Evolutionary conservation across 2,113 vertebrate species (phyloP).

Genomic region (Polypterus bichir): DNA sequence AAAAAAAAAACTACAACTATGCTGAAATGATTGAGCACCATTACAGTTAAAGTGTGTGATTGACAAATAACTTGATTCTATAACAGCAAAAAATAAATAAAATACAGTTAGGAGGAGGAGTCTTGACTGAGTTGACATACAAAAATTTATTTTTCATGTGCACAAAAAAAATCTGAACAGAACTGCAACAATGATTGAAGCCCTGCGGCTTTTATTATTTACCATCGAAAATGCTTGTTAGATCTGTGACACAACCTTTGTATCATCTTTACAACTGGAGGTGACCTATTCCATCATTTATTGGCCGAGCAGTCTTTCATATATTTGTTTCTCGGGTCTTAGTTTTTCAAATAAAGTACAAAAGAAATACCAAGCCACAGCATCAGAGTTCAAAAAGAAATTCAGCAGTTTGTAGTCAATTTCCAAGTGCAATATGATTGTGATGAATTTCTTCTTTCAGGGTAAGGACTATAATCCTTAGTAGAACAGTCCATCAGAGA

Average conservation of each 20-base stretch:
- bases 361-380: constrained; percentile 25
- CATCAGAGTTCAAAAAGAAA: constrained; percentile 24
- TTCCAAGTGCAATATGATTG: constrained; percentile 34
- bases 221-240: constrained; percentile 47
- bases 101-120: constrained; percentile 25
- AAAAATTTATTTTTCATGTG: constrained; percentile 80
- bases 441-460: constrained; percentile 16
- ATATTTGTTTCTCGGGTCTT: constrained; percentile 11
- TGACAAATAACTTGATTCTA: too few species aligned
- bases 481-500: constrained; percentile 5
- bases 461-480: constrained; percentile 14
- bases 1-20: too few species aligned
- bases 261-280: constrained; percentile 45
- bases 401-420: constrained; percentile 33
- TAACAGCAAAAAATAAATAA: too few species aligned
- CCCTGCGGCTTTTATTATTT: constrained; percentile 57
- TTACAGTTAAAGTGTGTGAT: too few species aligned
- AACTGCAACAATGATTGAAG: constrained; percentile 66
- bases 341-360: constrained; percentile 24
- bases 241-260: constrained; percentile 44
- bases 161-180: constrained; percentile 60
- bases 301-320: constrained; percentile 12
- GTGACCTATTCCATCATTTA: constrained; percentile 18
- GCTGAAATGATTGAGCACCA: too few species aligned
- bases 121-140: constrained; percentile 54